phyloP scores from a whole-genome alignment of 2,797 vertebrate genomes.

The Craterocephalus amniculus region DNA sequence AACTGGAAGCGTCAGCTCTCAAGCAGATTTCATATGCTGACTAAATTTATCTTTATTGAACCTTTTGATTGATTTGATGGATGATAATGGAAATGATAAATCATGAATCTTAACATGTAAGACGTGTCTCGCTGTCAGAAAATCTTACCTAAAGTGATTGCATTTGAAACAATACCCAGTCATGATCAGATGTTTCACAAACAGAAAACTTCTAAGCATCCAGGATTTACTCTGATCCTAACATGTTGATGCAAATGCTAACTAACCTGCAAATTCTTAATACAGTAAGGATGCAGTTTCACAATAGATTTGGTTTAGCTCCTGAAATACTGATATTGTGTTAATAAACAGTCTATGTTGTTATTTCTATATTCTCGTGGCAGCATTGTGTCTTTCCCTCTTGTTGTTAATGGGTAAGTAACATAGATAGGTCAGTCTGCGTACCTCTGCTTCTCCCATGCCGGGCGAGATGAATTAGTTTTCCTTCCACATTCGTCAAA shows the following conservation, averaged over 20 bases:
- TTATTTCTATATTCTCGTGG: conserved; percentile 2
- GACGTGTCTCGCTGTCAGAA: not conserved
- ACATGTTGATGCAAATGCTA: not conserved
- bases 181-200: not conserved
- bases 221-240: conserved; percentile 12
- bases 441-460: conserved; percentile 20
- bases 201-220: not conserved
- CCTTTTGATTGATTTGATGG: no score
- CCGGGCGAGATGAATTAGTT: conserved; percentile 45
- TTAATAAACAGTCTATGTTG: not conserved
- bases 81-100: not conserved
- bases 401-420: conserved; percentile 5
- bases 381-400: not conserved
- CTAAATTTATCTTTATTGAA: not conserved
- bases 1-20: no score
- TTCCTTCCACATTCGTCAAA: conserved; percentile 45
- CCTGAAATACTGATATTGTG: conserved; percentile 1
- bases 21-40: not conserved
- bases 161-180: not conserved
- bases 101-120: not conserved
- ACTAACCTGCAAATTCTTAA: not conserved
- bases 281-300: conserved; percentile 9
- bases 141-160: not conserved
- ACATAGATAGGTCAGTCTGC: conserved; percentile 43
- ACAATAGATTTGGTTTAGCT: not conserved